Conservation (phyloP, 1,140 invertebrate species). For the Physella acuta region DNA sequence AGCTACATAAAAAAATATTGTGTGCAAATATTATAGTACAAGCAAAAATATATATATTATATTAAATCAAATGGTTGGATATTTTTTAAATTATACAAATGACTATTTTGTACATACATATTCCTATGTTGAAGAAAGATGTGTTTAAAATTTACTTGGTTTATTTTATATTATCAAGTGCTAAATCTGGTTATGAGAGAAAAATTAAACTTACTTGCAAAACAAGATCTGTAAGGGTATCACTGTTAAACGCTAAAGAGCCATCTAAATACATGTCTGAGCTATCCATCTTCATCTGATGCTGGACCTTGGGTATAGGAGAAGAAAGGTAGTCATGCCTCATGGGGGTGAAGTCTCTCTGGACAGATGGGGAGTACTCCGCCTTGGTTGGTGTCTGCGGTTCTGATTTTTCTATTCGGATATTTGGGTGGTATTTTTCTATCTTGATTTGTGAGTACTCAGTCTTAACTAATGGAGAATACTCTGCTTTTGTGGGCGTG, state of each 20-base stretch:
- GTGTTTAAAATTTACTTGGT: too few species aligned
- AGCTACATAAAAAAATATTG: too few species aligned
- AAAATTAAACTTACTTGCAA: conserved; percentile 15
- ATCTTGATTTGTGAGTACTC: conserved; percentile 13
- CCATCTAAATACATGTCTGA: conserved; percentile 4
- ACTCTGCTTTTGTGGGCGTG: conserved; percentile 18
- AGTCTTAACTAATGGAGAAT: background rate
- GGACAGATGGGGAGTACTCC: background rate
- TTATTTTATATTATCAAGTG: too few species aligned
- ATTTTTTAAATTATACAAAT: too few species aligned
- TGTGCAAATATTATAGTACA: too few species aligned
- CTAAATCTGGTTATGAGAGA: background rate
- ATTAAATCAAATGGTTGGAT: too few species aligned
- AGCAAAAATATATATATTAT: too few species aligned
- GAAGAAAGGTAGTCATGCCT: background rate
- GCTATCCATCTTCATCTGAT: background rate
- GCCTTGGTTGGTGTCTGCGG: background rate
- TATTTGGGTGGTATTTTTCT: conserved; percentile 16
- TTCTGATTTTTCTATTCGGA: background rate
- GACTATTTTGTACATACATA: too few species aligned
- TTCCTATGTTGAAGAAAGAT: too few species aligned
- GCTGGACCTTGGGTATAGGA: background rate
- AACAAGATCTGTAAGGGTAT: conserved; percentile 23
- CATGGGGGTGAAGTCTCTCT: conserved; percentile 2
- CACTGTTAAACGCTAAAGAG: background rate